Evolutionary conservation across 2,113 vertebrate genomes (phyloP).

Genomic region (Eolophus roseicapilla): DNA sequence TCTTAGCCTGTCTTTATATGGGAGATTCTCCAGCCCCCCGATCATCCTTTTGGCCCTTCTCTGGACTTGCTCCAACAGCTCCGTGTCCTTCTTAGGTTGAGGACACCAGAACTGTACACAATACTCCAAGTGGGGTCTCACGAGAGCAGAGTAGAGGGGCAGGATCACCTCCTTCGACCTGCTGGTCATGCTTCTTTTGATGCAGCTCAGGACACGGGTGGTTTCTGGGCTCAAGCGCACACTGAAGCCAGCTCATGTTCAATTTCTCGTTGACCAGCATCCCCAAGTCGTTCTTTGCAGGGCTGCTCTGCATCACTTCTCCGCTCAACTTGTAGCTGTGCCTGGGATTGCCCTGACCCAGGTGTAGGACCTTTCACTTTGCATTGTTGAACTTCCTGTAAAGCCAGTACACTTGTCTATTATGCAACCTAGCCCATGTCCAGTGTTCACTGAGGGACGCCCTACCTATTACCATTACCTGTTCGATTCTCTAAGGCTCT

Average conservation of each 20-base stretch:
- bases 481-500: not conserved
- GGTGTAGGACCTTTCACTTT: not conserved
- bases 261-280: not conserved
- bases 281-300: not conserved
- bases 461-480: not conserved
- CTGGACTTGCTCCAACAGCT: not conserved
- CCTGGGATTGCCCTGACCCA: not conserved
- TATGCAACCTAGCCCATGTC: not conserved
- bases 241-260: not conserved
- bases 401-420: not conserved
- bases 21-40: not conserved
- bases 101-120: not conserved
- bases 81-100: not conserved
- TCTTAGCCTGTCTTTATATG: not conserved
- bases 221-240: not conserved
- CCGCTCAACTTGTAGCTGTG: not conserved
- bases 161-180: not conserved
- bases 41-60: not conserved
- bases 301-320: not conserved
- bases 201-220: not conserved
- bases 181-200: not conserved
- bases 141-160: not conserved
- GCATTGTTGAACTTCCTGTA: not conserved
- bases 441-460: not conserved
- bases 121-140: not conserved